Evolutionary conservation across 1,140 invertebrate species (phyloP), one percentile per base, ranked within the genome.

Genomic region (Leptonema lineaticorne): DNA sequence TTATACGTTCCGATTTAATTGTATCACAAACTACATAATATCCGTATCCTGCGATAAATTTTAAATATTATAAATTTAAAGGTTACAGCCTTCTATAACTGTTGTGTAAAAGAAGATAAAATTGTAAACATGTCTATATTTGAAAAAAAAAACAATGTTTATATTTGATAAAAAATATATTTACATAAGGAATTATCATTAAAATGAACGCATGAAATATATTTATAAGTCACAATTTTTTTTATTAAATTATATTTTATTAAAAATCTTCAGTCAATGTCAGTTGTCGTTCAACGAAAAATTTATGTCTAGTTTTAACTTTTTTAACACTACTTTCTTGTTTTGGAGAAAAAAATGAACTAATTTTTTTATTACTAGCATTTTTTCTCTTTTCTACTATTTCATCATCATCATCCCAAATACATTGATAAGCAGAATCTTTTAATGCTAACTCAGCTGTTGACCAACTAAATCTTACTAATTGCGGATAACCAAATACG

Each of bases 391-490:
- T 83, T 74, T 72, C 79, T 76, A 68, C 76, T 20, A 74, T 73
- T 7, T 79, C 74, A 1, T 86, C 82, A 8, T 76, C 71, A 22
- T 90, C 84, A 76, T 93, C 88, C 59, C 96, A 88, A 37, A 82
- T 81, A 53, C 85, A 83, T 9, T 82, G 82, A 30, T 88, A 81
- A 5, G 91, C 90, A 57, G 90, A 85, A 20, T 89, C 85, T 74
- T 94, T 85, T 9, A 99, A 74, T 57, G 95, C 88, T 29, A 87
- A 88, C 58, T 89, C 88, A 0, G 95, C 92, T 0, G 97, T 99
- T 2, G 95, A 95, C 98, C 98, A 99, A 79, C 95, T 97, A 76
- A 99, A 98, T 62, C 98, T 82, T 0, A 99, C 96, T n/a, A 99
- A 82, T 27, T 91, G 86, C 0, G 96, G 94, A 80, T 93, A 99